phyloP scores from a whole-genome alignment of 2,797 vertebrate species.

The Serranus cabrilla region DNA sequence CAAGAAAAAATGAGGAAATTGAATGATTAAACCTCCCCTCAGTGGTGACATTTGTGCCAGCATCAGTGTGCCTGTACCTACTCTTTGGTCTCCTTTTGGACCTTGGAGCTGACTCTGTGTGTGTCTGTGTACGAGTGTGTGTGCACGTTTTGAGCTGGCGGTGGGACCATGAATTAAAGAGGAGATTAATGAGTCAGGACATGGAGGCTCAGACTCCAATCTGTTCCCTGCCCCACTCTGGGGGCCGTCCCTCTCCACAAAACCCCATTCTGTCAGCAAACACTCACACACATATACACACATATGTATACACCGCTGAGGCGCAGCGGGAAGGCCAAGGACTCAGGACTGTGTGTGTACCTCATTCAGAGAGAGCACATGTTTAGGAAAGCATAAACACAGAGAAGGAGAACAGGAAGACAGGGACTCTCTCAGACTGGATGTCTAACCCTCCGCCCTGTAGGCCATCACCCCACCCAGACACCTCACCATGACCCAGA shows the following conservation, averaged over 20 bases:
- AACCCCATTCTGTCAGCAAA: slow-evolving; percentile 80
- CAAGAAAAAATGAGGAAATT: slow-evolving; percentile 40
- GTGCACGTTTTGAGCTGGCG: slow-evolving; percentile 58
- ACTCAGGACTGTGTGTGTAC: slow-evolving; percentile 39
- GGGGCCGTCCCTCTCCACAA: slow-evolving; percentile 66
- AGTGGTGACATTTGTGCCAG: slow-evolving; percentile 51
- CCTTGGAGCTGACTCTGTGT: slow-evolving; percentile 31
- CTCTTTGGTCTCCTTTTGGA: slow-evolving; percentile 42
- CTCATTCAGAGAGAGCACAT: slow-evolving; percentile 43
- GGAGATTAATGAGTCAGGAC: slow-evolving; percentile 87
- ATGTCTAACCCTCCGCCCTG: slow-evolving; percentile 49
- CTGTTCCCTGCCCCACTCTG: slow-evolving; percentile 78
- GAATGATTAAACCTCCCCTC: slow-evolving; percentile 59
- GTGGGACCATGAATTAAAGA: slow-evolving; percentile 84
- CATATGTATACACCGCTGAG: slow-evolving; percentile 33
- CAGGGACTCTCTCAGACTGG: slow-evolving; percentile 1
- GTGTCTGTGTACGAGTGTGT: slow-evolving; percentile 18
- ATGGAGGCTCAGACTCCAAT: slow-evolving; percentile 82
- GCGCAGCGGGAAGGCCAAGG: slow-evolving; percentile 40
- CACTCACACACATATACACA: slow-evolving; percentile 46
- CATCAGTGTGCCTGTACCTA: slow-evolving; percentile 6
- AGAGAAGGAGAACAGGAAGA: slow-evolving; percentile 14
- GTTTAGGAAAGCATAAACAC: slow-evolving; percentile 28
- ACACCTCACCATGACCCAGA: slow-evolving; percentile 60
- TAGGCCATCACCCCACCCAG: slow-evolving; percentile 53